Conservation (phyloP, 2,797 vertebrate species). For the Neosalanx taihuensis region DNA sequence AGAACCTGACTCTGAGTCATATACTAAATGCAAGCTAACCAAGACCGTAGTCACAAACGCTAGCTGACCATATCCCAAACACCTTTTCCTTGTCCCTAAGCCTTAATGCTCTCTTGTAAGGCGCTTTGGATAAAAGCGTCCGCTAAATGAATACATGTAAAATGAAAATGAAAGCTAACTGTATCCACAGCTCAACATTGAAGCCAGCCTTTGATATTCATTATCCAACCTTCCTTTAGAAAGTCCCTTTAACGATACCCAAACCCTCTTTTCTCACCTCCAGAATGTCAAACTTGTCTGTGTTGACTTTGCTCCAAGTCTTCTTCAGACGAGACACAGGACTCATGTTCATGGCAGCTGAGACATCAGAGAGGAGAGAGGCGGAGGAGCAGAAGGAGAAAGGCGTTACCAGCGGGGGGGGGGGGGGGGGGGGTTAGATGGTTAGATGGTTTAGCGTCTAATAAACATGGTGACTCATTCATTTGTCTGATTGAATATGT, state of each 20-base stretch:
- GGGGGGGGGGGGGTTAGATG: neutral
- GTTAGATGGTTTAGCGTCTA: neutral
- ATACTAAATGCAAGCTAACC: neutral
- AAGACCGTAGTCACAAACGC: neutral
- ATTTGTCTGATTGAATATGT: neutral
- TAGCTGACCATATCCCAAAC: too few relatives aligned
- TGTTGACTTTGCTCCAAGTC: slow-evolving; percentile 96
- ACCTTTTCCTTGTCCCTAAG: too few relatives aligned
- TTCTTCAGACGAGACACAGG: slow-evolving; percentile 92
- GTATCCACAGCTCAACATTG: too few relatives aligned
- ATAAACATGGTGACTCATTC: neutral
- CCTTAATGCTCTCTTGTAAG: too few relatives aligned
- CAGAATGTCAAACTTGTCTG: slow-evolving; percentile 92
- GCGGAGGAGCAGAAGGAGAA: neutral
- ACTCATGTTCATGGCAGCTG: slow-evolving; percentile 96
- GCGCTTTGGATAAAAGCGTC: too few relatives aligned
- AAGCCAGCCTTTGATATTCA: too few relatives aligned
- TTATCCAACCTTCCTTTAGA: too few relatives aligned
- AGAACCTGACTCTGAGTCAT: neutral
- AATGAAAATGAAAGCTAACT: too few relatives aligned
- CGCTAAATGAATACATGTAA: too few relatives aligned
- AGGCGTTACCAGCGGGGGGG: neutral
- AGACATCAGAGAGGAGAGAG: neutral
- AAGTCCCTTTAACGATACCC: neutral
- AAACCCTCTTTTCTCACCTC: slow-evolving; percentile 76